phyloP scores from a whole-genome alignment of 2,888 invertebrate genomes.

The Geophilus truncorum region DNA sequence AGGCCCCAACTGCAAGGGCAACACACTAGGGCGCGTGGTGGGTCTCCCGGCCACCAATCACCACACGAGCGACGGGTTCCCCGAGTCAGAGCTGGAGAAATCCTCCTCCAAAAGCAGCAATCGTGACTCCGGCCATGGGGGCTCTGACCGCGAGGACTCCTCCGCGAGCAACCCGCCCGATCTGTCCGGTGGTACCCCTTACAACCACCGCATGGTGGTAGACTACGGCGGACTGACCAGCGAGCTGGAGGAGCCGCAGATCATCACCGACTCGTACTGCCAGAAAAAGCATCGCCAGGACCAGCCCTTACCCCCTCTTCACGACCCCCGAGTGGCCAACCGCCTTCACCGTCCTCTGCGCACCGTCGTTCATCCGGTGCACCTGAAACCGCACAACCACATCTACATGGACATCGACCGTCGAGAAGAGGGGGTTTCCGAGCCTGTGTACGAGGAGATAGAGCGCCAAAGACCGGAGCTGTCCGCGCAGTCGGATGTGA shows the following conservation, averaged over 20 bases:
- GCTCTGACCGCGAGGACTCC: conserved; percentile 63
- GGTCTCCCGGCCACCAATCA: background rate
- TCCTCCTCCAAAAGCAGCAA: conserved; percentile 36
- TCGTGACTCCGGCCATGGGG: conserved; percentile 56
- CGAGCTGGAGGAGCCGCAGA: conserved; percentile 36
- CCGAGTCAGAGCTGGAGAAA: conserved; percentile 36
- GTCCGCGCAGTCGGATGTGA: conserved; percentile 69
- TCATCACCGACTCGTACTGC: conserved; percentile 16
- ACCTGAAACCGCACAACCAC: conserved; percentile 62
- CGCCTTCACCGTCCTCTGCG: conserved; percentile 37
- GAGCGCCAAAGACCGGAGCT: conserved; percentile 58
- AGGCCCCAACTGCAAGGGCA: background rate
- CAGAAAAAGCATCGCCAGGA: background rate
- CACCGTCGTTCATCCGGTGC: conserved; percentile 44
- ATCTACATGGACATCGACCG: conserved; percentile 70
- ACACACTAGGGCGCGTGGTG: background rate
- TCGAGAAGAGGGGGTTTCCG: conserved; percentile 54
- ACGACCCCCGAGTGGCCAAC: conserved; percentile 31
- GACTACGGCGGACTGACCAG: conserved; percentile 37
- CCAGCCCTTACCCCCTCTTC: conserved; percentile 34
- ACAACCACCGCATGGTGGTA: conserved; percentile 28
- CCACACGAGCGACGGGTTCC: conserved; percentile 28
- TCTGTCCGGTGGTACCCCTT: conserved; percentile 33
- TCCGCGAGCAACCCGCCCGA: conserved; percentile 50
- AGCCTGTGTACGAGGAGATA: conserved; percentile 73